Evolutionary conservation across 2,888 invertebrate genomes (phyloP).

Genomic region (Crepidodera aurea): DNA sequence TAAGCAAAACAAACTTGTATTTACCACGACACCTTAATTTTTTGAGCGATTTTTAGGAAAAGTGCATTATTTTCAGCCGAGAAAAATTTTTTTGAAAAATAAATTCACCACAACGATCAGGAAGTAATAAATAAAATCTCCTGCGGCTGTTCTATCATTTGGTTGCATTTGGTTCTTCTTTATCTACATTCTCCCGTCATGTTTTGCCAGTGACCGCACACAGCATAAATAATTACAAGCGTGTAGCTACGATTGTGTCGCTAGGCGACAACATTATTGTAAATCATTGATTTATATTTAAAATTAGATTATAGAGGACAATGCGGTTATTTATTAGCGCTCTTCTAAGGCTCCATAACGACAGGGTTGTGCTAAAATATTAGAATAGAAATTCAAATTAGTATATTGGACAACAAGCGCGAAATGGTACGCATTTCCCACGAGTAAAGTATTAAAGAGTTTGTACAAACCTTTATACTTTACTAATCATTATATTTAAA

Average conservation of each 20-base stretch:
- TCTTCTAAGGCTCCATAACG: background rate
- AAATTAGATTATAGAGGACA: conserved; percentile 31
- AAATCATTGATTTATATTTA: conserved; percentile 36
- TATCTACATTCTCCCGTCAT: conserved; percentile 28
- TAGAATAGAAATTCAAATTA: no score
- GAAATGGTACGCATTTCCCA: no score
- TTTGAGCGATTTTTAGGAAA: no score
- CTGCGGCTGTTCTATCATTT: conserved; percentile 9
- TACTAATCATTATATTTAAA: no score
- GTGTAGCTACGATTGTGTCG: conserved; percentile 24
- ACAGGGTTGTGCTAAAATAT: background rate
- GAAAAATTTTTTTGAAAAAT: no score
- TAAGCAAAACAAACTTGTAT: no score
- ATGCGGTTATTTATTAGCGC: conserved; percentile 27
- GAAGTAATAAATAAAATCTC: conserved; percentile 2
- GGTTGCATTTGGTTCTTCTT: conserved; percentile 26
- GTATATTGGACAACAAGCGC: no score
- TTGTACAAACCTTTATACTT: no score
- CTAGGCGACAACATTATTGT: conserved; percentile 33
- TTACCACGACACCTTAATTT: no score
- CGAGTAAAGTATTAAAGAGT: no score
- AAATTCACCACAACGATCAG: no score
- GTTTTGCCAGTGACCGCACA: conserved; percentile 32
- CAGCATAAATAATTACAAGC: conserved; percentile 32
- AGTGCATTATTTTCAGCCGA: no score